Conservation (phyloP, 1,140 invertebrate species). For the Drosophila quadrilineata region DNA sequence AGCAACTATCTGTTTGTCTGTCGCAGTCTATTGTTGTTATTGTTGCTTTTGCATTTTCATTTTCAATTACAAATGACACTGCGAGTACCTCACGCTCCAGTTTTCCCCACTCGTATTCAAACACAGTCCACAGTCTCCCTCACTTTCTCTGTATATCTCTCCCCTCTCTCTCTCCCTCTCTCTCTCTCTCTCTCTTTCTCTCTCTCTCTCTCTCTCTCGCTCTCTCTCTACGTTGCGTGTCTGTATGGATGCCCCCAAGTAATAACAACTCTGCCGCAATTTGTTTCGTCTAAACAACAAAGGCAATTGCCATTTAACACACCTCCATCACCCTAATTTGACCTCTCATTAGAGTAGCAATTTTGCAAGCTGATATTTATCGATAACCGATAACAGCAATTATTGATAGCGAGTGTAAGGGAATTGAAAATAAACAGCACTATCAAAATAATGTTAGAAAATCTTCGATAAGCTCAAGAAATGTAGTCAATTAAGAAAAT, state of each 20-base stretch:
- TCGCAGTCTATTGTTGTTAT: slow-evolving; percentile 33
- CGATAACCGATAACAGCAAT: too few relatives aligned
- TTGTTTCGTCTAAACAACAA: slow-evolving; percentile 57
- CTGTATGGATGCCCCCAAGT: slow-evolving; percentile 43
- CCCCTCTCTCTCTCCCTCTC: too few relatives aligned
- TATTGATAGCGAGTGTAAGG: too few relatives aligned
- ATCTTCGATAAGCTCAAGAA: too few relatives aligned
- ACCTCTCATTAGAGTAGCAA: background rate
- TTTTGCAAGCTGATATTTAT: too few relatives aligned
- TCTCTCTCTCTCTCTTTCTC: too few relatives aligned
- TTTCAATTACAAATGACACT: slow-evolving; percentile 80
- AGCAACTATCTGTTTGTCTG: slow-evolving; percentile 18
- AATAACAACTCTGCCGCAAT: slow-evolving; percentile 69
- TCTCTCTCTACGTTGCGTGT: slow-evolving; percentile 8
- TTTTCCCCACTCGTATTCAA: slow-evolving; percentile 22
- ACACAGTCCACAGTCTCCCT: slow-evolving; percentile 1
- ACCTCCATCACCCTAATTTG: slow-evolving; percentile 44
- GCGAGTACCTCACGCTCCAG: slow-evolving; percentile 76
- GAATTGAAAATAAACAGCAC: too few relatives aligned
- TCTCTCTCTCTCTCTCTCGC: background rate
- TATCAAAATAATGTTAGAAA: too few relatives aligned
- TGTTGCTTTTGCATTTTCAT: slow-evolving; percentile 67
- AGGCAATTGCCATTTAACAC: slow-evolving; percentile 59
- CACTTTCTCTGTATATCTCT: too few relatives aligned
- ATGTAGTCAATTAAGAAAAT: too few relatives aligned